Percentiles rank a stretch among this genome's conserved stretches.
These are phyloP conservation scores for Clepsis dumicolana DNA, from an alignment of 2,888 invertebrate species.

Conservation along the genomic window DNA sequence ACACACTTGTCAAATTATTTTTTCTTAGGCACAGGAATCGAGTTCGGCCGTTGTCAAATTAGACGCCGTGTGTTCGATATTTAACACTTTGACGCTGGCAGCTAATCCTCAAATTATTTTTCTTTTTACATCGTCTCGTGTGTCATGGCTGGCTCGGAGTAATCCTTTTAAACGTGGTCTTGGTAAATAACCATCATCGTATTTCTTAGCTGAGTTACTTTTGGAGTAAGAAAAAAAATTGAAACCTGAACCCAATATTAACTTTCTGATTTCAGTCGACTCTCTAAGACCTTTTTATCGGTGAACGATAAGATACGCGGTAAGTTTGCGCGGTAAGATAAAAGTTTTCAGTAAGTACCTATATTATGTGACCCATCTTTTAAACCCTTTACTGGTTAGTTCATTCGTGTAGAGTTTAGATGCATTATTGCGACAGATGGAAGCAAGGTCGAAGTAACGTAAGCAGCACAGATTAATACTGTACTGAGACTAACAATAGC, in stretches of 20 bases:
- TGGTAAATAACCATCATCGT: constrained; percentile 75
- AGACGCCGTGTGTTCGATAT: constrained; percentile 82
- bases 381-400: no score
- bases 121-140: constrained; percentile 66
- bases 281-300: neutral
- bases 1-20: constrained; percentile 76
- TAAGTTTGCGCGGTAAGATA: no score
- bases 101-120: constrained; percentile 82
- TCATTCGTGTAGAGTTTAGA: no score
- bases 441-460: no score
- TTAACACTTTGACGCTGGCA: constrained; percentile 86
- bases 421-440: no score
- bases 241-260: constrained; percentile 66
- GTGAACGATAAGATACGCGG: no score
- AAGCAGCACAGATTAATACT: no score
- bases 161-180: constrained; percentile 82
- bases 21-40: constrained; percentile 61
- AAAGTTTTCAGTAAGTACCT: no score
- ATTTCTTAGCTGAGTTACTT: constrained; percentile 67
- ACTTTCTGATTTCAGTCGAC: constrained; percentile 46
- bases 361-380: no score
- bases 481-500: no score
- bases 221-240: constrained; percentile 61
- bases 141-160: constrained; percentile 78
- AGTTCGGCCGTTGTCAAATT: constrained; percentile 81